A percentile compares a stretch with the other conserved stretches of the same genome.
phyloP scores from a whole-genome alignment of 64 coral and sea anemone genomes.

The Cladopsammia gracilis region DNA sequence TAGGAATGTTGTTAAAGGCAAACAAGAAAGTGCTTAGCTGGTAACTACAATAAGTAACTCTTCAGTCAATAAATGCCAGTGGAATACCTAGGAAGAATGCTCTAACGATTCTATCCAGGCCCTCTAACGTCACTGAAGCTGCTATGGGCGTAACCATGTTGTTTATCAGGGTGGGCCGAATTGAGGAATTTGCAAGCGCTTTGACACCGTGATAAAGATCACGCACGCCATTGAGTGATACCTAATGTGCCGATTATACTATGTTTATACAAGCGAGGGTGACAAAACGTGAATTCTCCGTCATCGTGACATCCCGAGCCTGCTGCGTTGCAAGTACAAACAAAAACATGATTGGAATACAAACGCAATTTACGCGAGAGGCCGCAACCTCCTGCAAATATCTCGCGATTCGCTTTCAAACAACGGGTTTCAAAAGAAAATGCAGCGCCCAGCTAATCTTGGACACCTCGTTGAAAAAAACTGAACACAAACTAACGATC shows the following conservation, averaged over 20 bases:
- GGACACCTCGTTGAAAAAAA: neutral
- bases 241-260: slow-evolving; percentile 3
- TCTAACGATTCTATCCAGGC: neutral
- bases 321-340: neutral
- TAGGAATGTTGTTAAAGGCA: neutral
- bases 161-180: neutral
- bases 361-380: neutral
- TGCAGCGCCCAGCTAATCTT: neutral
- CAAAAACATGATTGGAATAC: slow-evolving; percentile 1
- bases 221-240: neutral
- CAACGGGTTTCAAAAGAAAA: neutral
- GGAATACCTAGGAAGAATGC: neutral
- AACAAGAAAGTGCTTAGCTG: neutral
- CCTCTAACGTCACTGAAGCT: neutral
- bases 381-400: neutral
- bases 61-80: neutral
- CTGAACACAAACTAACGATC: neutral
- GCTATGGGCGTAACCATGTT: neutral
- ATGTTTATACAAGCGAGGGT: neutral
- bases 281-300: neutral
- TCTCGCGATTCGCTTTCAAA: slow-evolving; percentile 6
- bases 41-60: neutral
- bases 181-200: neutral
- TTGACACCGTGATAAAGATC: slow-evolving; percentile 6
- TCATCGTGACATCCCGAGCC: neutral